Conservation (phyloP, 2,797 vertebrate species). For the Esox lucius region DNA sequence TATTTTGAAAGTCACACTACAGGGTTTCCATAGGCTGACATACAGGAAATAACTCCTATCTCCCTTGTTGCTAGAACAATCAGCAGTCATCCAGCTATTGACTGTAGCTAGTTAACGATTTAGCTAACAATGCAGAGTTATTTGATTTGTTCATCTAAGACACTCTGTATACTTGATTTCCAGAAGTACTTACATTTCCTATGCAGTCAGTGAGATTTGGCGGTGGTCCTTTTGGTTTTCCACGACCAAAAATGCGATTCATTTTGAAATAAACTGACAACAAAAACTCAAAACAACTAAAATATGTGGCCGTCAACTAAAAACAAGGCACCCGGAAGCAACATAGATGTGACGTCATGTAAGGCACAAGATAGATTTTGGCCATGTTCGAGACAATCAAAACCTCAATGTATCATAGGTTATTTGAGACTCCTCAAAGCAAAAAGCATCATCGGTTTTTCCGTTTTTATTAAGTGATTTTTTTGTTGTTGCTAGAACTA, state of each 20-base stretch:
- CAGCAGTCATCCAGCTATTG: background rate
- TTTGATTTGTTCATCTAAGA: slow-evolving; percentile 60
- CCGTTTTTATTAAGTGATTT: too few species aligned
- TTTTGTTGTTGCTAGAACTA: too few species aligned
- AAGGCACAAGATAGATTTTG: slow-evolving; percentile 35
- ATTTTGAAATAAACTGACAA: slow-evolving; percentile 60
- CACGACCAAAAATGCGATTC: slow-evolving; percentile 93
- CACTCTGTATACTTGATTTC: slow-evolving; percentile 39
- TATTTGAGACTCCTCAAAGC: background rate
- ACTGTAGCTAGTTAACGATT: background rate
- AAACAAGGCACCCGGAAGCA: slow-evolving; percentile 67
- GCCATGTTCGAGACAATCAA: too few species aligned
- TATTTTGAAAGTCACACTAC: background rate
- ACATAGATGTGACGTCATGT: slow-evolving; percentile 53
- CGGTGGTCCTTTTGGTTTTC: slow-evolving; percentile 87
- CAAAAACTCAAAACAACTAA: background rate
- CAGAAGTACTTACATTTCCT: slow-evolving; percentile 79
- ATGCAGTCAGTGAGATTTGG: slow-evolving; percentile 96
- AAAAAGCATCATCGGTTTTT: background rate
- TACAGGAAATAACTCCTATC: background rate
- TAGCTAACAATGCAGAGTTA: slow-evolving; percentile 14
- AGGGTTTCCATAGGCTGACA: background rate
- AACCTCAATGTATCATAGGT: too few species aligned
- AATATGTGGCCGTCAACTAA: slow-evolving; percentile 11
- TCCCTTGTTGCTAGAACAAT: background rate